Conservation (phyloP, 2,797 vertebrate genomes). For the Prionace glauca region DNA sequence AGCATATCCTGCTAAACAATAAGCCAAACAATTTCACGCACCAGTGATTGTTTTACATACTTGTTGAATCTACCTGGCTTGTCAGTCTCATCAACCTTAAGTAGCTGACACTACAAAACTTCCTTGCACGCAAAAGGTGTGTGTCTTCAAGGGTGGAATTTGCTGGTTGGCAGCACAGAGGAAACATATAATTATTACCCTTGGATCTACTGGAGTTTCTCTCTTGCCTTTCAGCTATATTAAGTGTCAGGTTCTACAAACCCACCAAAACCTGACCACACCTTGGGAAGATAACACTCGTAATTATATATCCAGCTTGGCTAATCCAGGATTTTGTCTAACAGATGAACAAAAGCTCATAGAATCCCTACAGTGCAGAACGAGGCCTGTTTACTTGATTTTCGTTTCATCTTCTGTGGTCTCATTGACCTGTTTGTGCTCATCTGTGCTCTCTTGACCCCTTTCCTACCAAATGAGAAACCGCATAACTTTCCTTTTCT, state of each 20-base stretch:
- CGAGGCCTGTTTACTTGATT: not conserved
- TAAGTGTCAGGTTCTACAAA: not conserved
- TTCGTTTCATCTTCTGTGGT: not conserved
- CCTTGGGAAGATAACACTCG: not conserved
- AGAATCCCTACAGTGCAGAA: no score
- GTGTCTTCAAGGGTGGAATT: constrained; percentile 36
- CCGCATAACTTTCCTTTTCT: not conserved
- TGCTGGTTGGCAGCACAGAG: constrained; percentile 21
- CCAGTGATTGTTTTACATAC: not conserved
- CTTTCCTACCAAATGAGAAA: not conserved
- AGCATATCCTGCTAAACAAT: constrained; percentile 11
- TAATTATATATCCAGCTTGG: not conserved
- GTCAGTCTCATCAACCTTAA: constrained; percentile 32
- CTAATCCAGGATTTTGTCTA: not conserved
- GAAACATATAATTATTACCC: constrained; percentile 23
- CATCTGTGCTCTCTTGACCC: not conserved
- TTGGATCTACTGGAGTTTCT: constrained; percentile 20
- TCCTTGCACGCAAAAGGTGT: constrained; percentile 36
- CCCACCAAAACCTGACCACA: not conserved
- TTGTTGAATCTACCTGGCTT: constrained; percentile 20
- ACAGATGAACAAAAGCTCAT: not conserved
- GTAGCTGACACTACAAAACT: not conserved
- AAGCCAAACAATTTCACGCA: not conserved
- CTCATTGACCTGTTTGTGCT: not conserved
- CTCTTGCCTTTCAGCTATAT: constrained; percentile 40